Conservation (phyloP, 2,888 invertebrate genomes). For the Catocala fraxini region DNA sequence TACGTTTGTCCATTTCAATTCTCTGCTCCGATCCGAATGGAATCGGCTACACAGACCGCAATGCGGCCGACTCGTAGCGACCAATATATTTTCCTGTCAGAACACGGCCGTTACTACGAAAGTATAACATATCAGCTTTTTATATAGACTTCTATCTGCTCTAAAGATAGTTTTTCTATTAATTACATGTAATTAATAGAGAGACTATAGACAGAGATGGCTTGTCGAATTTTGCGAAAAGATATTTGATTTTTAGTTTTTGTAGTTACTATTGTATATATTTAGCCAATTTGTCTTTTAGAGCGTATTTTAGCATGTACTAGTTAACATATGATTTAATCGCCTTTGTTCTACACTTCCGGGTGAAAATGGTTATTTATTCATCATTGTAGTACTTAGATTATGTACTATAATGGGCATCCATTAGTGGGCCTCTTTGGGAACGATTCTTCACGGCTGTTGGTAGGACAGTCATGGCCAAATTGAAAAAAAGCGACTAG, state of each 20-base stretch:
- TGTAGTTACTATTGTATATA: constrained; percentile 18
- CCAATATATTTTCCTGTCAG: constrained; percentile 49
- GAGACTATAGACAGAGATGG: constrained; percentile 21
- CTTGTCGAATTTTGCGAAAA: constrained; percentile 29
- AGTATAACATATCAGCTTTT: constrained; percentile 38
- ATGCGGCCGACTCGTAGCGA: constrained; percentile 33
- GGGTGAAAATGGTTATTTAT: constrained; percentile 36
- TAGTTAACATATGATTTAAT: constrained; percentile 10
- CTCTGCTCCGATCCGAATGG: constrained; percentile 17
- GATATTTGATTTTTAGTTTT: constrained; percentile 11
- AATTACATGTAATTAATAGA: constrained; percentile 39
- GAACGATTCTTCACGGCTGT: constrained; percentile 61
- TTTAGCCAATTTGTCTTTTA: constrained; percentile 17
- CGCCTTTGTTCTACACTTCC: constrained; percentile 41
- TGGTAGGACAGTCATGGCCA: constrained; percentile 74
- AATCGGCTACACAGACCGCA: constrained; percentile 28
- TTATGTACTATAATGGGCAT: constrained; percentile 42
- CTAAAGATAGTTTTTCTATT: constrained; percentile 28
- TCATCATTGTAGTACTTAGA: constrained; percentile 27
- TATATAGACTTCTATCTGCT: constrained; percentile 32
- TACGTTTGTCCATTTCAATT: constrained; percentile 22
- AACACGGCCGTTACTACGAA: constrained; percentile 39
- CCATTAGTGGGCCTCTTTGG: constrained; percentile 65
- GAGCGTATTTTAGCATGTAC: constrained; percentile 16
- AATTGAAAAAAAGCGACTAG: constrained; percentile 71